These are phyloP conservation scores for Apis florea DNA, from an alignment of 1,140 invertebrate genomes.

Conservation along the genomic window DNA sequence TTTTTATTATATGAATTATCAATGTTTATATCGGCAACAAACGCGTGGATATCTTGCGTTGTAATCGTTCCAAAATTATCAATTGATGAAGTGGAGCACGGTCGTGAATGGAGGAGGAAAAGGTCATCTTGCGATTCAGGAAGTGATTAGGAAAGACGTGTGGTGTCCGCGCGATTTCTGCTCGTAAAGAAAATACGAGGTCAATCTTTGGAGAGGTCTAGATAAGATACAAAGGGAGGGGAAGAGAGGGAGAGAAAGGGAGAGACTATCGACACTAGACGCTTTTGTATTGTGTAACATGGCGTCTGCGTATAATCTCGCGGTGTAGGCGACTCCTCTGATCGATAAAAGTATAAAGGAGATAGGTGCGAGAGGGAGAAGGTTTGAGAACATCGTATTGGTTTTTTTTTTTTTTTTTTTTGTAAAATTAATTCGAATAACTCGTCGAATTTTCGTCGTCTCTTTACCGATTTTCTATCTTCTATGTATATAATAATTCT, in stretches of 20 bases:
- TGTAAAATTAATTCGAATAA: background rate
- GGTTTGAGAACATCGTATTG: background rate
- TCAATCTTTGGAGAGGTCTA: background rate
- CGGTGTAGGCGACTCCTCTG: background rate
- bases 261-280: background rate
- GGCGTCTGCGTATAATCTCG: background rate
- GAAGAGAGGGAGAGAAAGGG: background rate
- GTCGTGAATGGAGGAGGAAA: too few species aligned
- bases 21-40: too few species aligned
- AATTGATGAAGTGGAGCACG: too few species aligned
- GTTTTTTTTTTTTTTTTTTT: background rate
- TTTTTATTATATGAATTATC: too few species aligned
- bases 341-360: background rate
- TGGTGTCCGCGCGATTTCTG: background rate
- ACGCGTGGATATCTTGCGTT: too few species aligned
- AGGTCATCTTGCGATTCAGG: background rate
- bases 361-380: background rate
- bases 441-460: too few species aligned
- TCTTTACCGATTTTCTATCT: background rate
- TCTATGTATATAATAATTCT: background rate
- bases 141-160: background rate
- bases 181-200: background rate
- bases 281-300: constrained; percentile 5
- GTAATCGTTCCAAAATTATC: too few species aligned
- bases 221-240: background rate